Evolutionary conservation across 1,140 invertebrate genomes (phyloP), one percentile per base, ranked within the genome.

Genomic region (Drosophila paulistorum): DNA sequence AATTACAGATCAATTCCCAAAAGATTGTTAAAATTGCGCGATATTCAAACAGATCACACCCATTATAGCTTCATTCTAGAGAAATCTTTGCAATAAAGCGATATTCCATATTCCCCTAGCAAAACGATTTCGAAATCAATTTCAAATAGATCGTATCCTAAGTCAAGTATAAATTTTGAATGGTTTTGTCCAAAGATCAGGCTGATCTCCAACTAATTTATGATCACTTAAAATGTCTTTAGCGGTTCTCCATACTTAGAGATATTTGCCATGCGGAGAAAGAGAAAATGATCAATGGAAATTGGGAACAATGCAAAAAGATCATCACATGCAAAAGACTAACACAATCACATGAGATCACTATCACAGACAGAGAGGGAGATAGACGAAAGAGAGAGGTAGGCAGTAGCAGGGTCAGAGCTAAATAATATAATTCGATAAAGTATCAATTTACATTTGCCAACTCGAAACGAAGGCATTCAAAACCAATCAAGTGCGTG

Each of bases 401-500:
- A 58, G 37, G 57, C 23, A 26, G 51, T 4, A 63, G 35, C 68
- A 76, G 35, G 72, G 71, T 71, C 78, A 68, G 41, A 59, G 61
- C 51, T 63, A 60, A 61, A 62, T 77, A 79, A 71, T 51, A 51
- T 68, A 77, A 76, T 68, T 73, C 58, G 45, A 71, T 63, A 65
- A 76, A 74, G 83, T 89, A 89, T 87, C 73, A 69, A 42, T 35
- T 87, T 89, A 87, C 83, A 77, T 87, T 71, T 59, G 76, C 74
- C 69, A 59, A 79, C 70, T 64, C 59, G 54, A 48, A 73, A 33
- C 20, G 51, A 23, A 51, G 42, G 67, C 75, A 87, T 87, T 87
- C 48, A 89, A 83, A 79, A 57, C 55, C 83, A 86, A 86, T 86
- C 83, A 67, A 86, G 76, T 87, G 83, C 87, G 72, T 66, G 59